Evolutionary conservation across 2,113 vertebrate species (phyloP), one percentile per base, ranked within the genome.

Genomic region (Megaptera novaeangliae): DNA sequence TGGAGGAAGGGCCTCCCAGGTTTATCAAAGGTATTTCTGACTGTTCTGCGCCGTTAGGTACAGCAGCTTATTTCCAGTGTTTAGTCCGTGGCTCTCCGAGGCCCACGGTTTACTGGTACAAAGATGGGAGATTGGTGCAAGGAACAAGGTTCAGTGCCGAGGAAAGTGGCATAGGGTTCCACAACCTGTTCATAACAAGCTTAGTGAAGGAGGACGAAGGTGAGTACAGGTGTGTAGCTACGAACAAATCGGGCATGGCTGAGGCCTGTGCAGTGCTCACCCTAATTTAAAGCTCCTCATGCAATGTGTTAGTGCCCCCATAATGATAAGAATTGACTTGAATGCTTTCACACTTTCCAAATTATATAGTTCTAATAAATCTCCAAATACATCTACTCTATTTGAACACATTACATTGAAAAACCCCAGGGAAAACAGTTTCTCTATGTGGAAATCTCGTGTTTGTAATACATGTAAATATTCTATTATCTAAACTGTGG

Each of bases 171-270:
- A 97, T 98, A 3, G 99, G 99, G 0, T 99, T 98, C 97, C 99
- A 99, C 83, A 99, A 99, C 95, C 98, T 99, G 68, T 99, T 99
- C 71, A 99, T 99, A 94, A 99, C 99, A 68, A 99, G 99, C 72
- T 98, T 99, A 94, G 96, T 93, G 18, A 98, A 98, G 84, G 98
- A 91, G 74, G 99, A 99, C 91, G 98, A 98, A 94, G 99, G 99
- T 1, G 99, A 99, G 93, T 99, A 99, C 88, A 99, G 99, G 96
- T 99, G 99, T 90, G 14, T 99, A 57, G 99, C 99, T 93, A 98
- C 98, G 41, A 99, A 99, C 97, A 97, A 97, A 29, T 98, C 98
- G 52, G 99, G 99, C n/a, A 98, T 89, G 95, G 98, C 99, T 27
- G 99, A 99, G 98, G 99, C 99, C 59, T 96, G 93, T 25, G 99